Conservation (phyloP, 2,113 vertebrate genomes). For the Megaleporinus macrocephalus region DNA sequence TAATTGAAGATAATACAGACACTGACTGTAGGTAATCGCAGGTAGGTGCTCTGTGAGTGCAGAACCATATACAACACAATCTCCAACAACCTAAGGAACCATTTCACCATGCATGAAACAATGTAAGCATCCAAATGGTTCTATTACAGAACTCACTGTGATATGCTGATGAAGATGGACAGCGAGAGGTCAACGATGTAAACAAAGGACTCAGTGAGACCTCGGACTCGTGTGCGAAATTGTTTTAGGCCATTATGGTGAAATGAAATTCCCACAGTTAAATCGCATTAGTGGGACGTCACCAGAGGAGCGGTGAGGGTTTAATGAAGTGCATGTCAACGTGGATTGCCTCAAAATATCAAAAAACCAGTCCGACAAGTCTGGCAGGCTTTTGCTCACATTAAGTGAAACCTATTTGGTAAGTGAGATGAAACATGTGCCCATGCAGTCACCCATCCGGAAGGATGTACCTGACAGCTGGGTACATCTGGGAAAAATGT, state of each 20-base stretch:
- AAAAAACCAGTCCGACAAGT: slow-evolving; percentile 22
- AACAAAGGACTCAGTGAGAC: background rate
- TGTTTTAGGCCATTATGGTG: background rate
- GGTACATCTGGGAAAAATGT: background rate
- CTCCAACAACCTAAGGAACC: too few species aligned
- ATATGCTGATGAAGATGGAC: too few species aligned
- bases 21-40: too few species aligned
- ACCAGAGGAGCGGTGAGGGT: slow-evolving; percentile 22
- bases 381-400: background rate
- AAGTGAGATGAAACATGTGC: background rate
- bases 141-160: too few species aligned
- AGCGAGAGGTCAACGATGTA: background rate
- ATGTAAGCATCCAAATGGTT: too few species aligned
- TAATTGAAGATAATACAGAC: too few species aligned
- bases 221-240: background rate
- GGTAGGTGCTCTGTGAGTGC: too few species aligned
- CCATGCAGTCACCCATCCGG: background rate
- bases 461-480: background rate
- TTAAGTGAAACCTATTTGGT: too few species aligned
- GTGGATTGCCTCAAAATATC: background rate
- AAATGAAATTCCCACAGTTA: background rate
- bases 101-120: too few species aligned
- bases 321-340: background rate
- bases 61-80: too few species aligned
- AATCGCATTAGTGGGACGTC: slow-evolving; percentile 1